Evolutionary conservation across 2,113 vertebrate species (phyloP).

Genomic region (Upupa epops): DNA sequence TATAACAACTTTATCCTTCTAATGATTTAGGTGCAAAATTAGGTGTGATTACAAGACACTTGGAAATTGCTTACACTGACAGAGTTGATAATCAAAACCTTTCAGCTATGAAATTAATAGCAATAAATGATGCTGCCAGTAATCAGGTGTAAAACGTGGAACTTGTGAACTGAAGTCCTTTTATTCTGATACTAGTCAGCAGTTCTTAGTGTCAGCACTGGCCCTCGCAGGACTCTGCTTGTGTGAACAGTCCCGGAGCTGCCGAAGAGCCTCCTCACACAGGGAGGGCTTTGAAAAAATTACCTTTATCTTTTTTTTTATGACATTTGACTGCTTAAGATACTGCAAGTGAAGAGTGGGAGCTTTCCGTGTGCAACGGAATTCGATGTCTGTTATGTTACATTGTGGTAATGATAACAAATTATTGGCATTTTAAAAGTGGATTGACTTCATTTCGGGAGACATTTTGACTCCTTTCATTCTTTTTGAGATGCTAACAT

Average conservation of each 20-base stretch:
- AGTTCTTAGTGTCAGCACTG: not conserved
- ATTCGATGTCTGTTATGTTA: not conserved
- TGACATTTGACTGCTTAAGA: not conserved
- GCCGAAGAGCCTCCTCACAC: not conserved
- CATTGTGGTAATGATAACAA: not conserved
- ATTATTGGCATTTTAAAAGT: not conserved
- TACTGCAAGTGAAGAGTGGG: not conserved
- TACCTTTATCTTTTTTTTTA: not conserved
- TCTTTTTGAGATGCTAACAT: not conserved
- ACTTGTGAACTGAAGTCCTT: not conserved
- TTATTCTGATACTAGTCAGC: not conserved
- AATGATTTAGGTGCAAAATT: slow-evolving; percentile 6
- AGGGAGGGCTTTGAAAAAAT: not conserved
- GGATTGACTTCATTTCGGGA: not conserved
- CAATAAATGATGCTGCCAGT: not conserved
- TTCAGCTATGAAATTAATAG: not conserved
- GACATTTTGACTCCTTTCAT: not conserved
- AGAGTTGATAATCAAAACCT: slow-evolving; percentile 6
- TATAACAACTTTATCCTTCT: slow-evolving; percentile 52
- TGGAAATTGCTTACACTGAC: not conserved
- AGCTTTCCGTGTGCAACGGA: not conserved
- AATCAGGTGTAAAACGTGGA: not conserved
- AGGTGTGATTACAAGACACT: slow-evolving; percentile 45
- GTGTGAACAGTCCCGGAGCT: not conserved
- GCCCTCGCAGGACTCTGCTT: not conserved